Conservation (phyloP, 2,113 vertebrate genomes). For the Campylomormyrus numenius region DNA sequence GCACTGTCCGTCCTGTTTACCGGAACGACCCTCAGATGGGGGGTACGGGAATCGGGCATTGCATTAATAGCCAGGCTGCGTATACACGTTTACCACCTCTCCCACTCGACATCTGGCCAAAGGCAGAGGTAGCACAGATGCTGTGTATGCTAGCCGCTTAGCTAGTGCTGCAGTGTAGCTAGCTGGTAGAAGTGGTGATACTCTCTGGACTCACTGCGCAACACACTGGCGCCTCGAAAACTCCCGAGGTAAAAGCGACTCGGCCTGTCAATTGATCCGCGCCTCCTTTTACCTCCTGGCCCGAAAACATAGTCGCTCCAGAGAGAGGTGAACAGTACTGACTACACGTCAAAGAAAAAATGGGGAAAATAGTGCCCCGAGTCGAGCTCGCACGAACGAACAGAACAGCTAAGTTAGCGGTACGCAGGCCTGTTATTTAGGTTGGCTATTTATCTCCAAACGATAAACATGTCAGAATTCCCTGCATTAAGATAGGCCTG, state of each 20-base stretch:
- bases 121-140: neutral
- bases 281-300: neutral
- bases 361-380: neutral
- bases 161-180: neutral
- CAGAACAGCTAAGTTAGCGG: slow-evolving; percentile 26
- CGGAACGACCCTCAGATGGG: neutral
- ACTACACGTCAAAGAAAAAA: slow-evolving; percentile 4
- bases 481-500: slow-evolving; percentile 27
- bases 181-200: slow-evolving; percentile 5
- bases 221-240: neutral
- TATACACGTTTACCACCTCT: neutral
- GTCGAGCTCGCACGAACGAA: neutral
- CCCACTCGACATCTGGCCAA: neutral
- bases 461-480: slow-evolving; percentile 36
- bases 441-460: slow-evolving; percentile 41
- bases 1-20: neutral
- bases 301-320: neutral
- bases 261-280: neutral
- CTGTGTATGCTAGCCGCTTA: neutral
- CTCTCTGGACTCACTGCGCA: slow-evolving; percentile 17
- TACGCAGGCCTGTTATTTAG: slow-evolving; percentile 55
- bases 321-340: neutral
- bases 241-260: neutral
- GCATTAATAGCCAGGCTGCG: neutral
- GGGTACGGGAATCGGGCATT: neutral